phyloP scores from a whole-genome alignment of 35 echinoderm and acorn worm species.

The Strongylocentrotus purpuratus region DNA sequence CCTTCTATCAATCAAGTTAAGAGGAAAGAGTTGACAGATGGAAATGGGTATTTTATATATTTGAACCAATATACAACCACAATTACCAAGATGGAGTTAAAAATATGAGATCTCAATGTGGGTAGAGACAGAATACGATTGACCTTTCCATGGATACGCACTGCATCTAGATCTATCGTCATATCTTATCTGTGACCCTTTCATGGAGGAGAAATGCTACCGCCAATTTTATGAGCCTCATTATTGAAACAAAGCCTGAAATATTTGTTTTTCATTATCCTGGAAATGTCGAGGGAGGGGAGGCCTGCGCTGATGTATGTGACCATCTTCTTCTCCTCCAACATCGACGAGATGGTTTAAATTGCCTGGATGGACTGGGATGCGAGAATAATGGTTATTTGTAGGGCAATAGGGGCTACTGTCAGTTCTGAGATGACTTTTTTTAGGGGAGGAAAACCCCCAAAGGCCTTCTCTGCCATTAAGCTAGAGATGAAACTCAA shows the following conservation, averaged over 20 bases:
- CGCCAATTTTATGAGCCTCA: not conserved
- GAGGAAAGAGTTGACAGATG: not conserved
- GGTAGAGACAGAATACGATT: not conserved
- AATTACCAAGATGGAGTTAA: not conserved
- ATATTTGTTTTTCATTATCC: constrained; percentile 1
- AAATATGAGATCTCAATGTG: not conserved
- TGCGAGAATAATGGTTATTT: not conserved
- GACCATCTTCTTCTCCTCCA: not conserved
- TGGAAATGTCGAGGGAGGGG: not conserved
- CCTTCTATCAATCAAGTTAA: not conserved
- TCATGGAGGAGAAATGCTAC: not conserved
- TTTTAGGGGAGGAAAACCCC: not conserved
- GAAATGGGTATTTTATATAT: not conserved
- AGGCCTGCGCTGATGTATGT: not conserved
- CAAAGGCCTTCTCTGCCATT: not conserved
- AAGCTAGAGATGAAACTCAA: not conserved
- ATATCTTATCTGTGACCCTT: not conserved
- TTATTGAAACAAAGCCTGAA: constrained; percentile 8
- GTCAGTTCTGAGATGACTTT: not conserved
- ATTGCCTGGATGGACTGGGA: not conserved
- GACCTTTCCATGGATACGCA: not conserved
- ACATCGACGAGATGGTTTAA: not conserved
- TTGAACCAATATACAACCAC: not conserved
- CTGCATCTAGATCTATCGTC: not conserved
- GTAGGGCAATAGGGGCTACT: too few species aligned